Base-by-base conservation (phyloP, 2,797 vertebrate genomes). In the Trachurus trachurus region DNA sequence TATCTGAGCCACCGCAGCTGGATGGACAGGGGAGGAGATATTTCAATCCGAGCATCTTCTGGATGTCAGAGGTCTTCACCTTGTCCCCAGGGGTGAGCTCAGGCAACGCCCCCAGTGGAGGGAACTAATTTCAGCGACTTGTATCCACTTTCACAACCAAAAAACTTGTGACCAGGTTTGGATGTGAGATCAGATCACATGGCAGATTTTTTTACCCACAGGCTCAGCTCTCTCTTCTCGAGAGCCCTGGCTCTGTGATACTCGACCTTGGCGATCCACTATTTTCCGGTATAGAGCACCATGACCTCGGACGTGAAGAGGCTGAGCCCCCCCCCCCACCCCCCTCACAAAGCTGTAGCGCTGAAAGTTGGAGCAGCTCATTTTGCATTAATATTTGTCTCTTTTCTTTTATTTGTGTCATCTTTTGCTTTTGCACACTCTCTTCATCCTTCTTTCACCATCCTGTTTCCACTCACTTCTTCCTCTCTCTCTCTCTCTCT, bases 361-460 rank as follows among this genome's bases (percentile, higher is more conserved):
- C 39, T n/a, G 13, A 79, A 71, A 57, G 17, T 6, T 40, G n/a
- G 29, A 81, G 60, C 31, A 62, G 58, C 47, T 73, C 52, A 66
- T 82, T 73, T 85, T 78, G 71, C 70, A 76, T 82, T 40, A 62
- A 69, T 71, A 72, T 68, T 70, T 75, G 75, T 72, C 49, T 59
- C 57, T 37, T 3, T 59, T 59, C 60, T n/a, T 61, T 37, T 11
- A 16, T 80, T 34, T 8, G 17, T 81, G 50, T 74, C 40, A n/a
- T 49, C 19, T 34, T 52, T 82, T 26, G 17, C n/a, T 56, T 39
- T 42, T 34, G 31, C 31, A 34, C 31, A 44, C 50, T 71, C 61
- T 65, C 42, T 47, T 73, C 56, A 50, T 76, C 50, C 42, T 26
- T 74, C 40, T 75, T 59, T 63, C 57, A 44, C 13, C 71, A 59